phyloP scores from a whole-genome alignment of 2,888 invertebrate genomes.

The Ferdinandea cuprea region DNA sequence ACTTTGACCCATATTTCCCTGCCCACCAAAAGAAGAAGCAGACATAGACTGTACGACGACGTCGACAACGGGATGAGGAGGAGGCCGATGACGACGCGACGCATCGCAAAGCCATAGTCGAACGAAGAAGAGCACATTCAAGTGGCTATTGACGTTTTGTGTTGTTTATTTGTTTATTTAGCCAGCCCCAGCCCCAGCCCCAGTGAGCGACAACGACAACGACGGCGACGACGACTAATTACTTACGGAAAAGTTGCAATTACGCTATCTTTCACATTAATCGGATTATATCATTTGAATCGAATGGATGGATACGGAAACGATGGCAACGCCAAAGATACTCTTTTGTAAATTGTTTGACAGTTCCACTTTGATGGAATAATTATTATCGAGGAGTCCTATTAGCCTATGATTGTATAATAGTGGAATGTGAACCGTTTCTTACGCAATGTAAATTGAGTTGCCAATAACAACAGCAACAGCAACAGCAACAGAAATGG shows the following conservation, averaged over 20 bases:
- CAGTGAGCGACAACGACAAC: background rate
- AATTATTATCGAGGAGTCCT: background rate
- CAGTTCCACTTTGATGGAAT: constrained; percentile 29
- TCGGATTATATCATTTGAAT: constrained; percentile 57
- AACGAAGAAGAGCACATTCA: background rate
- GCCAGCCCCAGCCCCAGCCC: background rate
- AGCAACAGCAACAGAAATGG: too few species aligned
- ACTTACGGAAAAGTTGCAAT: constrained; percentile 44
- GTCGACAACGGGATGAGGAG: background rate
- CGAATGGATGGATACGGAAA: constrained; percentile 36
- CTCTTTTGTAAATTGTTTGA: background rate
- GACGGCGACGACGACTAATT: constrained; percentile 41
- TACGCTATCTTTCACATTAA: constrained; percentile 46
- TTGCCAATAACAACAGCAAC: too few species aligned
- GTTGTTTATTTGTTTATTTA: too few species aligned
- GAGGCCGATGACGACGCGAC: background rate
- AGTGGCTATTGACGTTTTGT: constrained; percentile 12
- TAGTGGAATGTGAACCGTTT: background rate
- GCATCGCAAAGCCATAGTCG: background rate
- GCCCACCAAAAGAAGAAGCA: background rate
- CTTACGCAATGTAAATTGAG: background rate
- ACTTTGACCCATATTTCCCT: constrained; percentile 66
- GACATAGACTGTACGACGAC: constrained; percentile 5
- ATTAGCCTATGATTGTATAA: background rate
- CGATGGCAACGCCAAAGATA: constrained; percentile 15